Percentiles rank a stretch among this genome's conserved stretches.
phyloP scores from a whole-genome alignment of 2,888 invertebrate genomes.

The Hypselothyrea guttata region DNA sequence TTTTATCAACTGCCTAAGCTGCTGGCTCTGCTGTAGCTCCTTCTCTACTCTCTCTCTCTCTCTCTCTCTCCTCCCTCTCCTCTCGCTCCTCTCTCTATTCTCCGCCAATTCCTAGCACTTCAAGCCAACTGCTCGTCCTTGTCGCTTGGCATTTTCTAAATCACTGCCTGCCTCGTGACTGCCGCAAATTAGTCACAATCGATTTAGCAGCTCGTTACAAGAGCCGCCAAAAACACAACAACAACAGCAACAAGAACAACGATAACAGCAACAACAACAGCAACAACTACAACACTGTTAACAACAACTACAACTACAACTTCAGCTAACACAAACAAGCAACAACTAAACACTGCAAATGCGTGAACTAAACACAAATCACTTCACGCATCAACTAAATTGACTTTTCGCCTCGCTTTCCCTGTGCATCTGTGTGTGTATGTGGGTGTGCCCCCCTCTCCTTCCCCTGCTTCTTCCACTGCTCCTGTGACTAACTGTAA shows the following conservation, averaged over 20 bases:
- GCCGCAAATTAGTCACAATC: conserved; percentile 76
- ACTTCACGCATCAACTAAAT: conserved; percentile 72
- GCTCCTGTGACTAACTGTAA: conserved; percentile 49
- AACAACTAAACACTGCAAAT: conserved; percentile 41
- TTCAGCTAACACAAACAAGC: conserved; percentile 20
- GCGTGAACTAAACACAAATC: conserved; percentile 59
- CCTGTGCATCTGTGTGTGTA: not conserved
- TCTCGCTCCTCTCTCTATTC: not conserved
- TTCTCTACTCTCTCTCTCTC: not conserved
- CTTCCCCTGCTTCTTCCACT: conserved; percentile 5
- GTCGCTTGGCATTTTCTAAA: conserved; percentile 47
- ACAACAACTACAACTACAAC: conserved; percentile 23
- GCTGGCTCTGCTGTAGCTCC: too few species aligned
- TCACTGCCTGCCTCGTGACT: conserved; percentile 57
- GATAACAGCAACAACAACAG: conserved; percentile 24
- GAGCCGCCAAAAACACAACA: conserved; percentile 55
- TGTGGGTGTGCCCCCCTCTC: not conserved
- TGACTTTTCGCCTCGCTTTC: conserved; percentile 33
- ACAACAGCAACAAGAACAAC: conserved; percentile 19
- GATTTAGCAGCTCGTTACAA: conserved; percentile 73
- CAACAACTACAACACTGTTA: conserved; percentile 21
- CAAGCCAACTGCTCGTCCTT: conserved; percentile 31
- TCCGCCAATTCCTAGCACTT: not conserved
- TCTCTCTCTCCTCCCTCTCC: not conserved
- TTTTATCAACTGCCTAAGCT: conserved; percentile 1